Evolutionary conservation across 2,113 vertebrate genomes (phyloP), one percentile per base, ranked within the genome.

Genomic region (Psilopsiagon aurifrons): DNA sequence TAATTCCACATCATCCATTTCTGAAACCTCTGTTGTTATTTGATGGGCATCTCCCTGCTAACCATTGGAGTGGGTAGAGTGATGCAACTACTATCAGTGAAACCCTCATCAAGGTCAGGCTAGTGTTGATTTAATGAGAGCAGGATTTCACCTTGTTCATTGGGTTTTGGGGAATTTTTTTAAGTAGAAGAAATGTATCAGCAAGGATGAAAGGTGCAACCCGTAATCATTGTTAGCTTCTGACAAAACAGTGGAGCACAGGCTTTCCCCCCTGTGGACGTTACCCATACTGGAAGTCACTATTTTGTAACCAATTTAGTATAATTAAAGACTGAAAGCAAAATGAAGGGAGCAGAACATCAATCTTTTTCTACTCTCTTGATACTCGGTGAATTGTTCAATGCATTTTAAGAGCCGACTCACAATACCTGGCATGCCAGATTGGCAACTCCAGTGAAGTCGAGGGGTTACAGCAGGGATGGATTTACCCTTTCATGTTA

Each of bases 301-400:
- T 77, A 10, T 44, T 78, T 73, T 49, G 67, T 73, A 49, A 75
- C 85, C 88, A 89, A 7, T 86, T 94, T 7, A 35, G 80, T 70
- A 47, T 75, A 78, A 93, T 95, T 96, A 85, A 95, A 89, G 75
- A 33, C 70, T 71, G 85, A 73, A 73, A 89, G 60, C 77, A 68
- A 75, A 88, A 27, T 3, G 41, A 87, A 83, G 70, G 75, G 74
- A 94, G 66, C 73, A 68, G 60, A 37, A 41, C 49, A 55, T 88
- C 17, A 51, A 27, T 52, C 31, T 92, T 70, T 70, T 64, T 29
- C 69, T 84, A 4, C 64, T 92, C 86, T 89, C 88, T 46, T 78
- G 49, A 67, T n/a, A 37, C 57, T 41, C 39, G 4, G 59, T 41
- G 49, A 54, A 33, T 86, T 68, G 73, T 71, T 87, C 60, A 91